Base-by-base conservation (phyloP, 2,113 vertebrate species). In the Tupaia tana region DNA sequence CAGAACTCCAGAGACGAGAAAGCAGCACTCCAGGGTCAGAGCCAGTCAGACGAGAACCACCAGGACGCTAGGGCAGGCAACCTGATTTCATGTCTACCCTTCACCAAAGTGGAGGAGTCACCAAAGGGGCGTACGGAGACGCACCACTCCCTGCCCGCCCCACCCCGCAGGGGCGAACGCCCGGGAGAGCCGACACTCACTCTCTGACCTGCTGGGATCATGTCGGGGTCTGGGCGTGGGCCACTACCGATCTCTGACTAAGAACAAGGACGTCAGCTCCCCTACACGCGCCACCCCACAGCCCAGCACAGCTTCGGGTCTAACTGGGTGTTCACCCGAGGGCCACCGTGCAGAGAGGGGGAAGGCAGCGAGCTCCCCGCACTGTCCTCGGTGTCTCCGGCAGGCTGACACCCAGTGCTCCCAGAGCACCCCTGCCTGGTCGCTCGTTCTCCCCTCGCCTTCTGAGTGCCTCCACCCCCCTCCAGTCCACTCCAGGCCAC, bases 251-350 rank as follows among this genome's bases (percentile, higher is more conserved):
- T 3, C n/a, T 5, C 34, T 14, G 11, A 16, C 27, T 0, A 10
- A 10, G 16, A 24, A 16, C 1, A 4, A 34, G 25, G 43, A 16
- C 29, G 43, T 43, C 43, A 43, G 43, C 43, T 43, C 43, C 43
- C 43, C 43, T 43, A 43, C 3, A 43, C 43, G 43, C 5, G 43
- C 43, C 43, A 43, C 43, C 89, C 89, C 54, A n/a, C 25, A 43
- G 43, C 16, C 34, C 0, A 0, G 3, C 0, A 15, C 0, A 0
- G 31, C 6, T 10, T 19, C 6, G 0, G 9, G 73, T 4, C 87
- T 31, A 22, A 52, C 27, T 10, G 6, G 8, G 6, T 0, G 34
- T 19, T 3, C 13, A 9, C 7, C 58, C 64, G 13, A 24, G 19
- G 54, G 0, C 18, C 25, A 10, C 52, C 1, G 1, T 1, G n/a